Conservation (phyloP, 2,888 invertebrate species). For the Lepidocyrtoides sp. region DNA sequence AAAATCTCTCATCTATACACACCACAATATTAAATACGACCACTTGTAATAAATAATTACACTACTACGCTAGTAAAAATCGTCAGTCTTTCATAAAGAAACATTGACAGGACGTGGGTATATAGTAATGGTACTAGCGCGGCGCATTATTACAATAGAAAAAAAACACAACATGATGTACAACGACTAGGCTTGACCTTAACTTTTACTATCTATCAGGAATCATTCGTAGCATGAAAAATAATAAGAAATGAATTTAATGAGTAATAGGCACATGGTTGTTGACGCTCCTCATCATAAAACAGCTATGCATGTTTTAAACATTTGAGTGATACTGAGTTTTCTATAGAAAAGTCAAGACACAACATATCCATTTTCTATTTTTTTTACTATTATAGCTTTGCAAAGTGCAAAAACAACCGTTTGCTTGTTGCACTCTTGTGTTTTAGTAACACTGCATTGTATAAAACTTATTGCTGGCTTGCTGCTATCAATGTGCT, state of each 20-base stretch:
- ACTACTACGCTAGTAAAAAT: neutral
- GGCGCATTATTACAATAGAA: neutral
- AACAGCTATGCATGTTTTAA: too few relatives aligned
- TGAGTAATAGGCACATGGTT: neutral
- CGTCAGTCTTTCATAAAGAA: conserved; percentile 9
- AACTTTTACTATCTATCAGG: conserved; percentile 71
- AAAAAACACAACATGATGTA: conserved; percentile 5
- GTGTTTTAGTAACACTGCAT: too few relatives aligned
- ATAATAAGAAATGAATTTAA: neutral
- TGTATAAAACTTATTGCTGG: too few relatives aligned
- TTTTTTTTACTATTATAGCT: too few relatives aligned
- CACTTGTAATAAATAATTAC: neutral
- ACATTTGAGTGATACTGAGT: too few relatives aligned
- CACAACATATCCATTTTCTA: too few relatives aligned
- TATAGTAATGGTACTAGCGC: neutral
- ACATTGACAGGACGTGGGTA: conserved; percentile 21
- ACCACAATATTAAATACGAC: neutral
- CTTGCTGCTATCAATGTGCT: too few relatives aligned
- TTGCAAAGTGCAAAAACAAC: too few relatives aligned
- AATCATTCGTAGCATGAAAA: neutral
- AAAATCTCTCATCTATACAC: neutral
- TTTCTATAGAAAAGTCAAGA: too few relatives aligned
- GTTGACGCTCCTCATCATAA: neutral
- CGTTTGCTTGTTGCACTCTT: too few relatives aligned
- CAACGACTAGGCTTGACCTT: conserved; percentile 63